Evolutionary conservation across 2,797 vertebrate species (phyloP).

Genomic region (Vireo griseus): DNA sequence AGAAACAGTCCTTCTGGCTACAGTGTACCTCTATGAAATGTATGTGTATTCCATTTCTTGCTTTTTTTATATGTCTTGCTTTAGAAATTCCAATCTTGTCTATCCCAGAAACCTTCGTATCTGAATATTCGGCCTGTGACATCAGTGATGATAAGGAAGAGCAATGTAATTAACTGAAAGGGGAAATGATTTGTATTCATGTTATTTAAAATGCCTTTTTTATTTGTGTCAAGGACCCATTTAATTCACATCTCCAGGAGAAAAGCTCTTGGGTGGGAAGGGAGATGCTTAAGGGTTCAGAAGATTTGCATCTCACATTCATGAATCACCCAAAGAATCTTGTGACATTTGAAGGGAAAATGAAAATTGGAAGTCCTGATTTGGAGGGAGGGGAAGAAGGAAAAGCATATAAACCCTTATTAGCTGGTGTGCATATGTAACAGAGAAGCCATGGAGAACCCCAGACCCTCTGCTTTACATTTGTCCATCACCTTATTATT

Average conservation of each 20-base stretch:
- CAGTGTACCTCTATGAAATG: neutral
- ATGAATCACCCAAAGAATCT: neutral
- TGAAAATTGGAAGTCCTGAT: neutral
- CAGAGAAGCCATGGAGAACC: neutral
- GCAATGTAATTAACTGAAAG: conserved; percentile 9
- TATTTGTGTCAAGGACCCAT: neutral
- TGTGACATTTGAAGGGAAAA: neutral
- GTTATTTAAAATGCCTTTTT: conserved; percentile 16
- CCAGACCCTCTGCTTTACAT: neutral
- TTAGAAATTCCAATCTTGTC: neutral
- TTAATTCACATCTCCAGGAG: conserved; percentile 1
- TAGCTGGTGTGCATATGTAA: neutral
- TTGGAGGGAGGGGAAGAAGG: neutral
- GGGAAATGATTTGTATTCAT: neutral
- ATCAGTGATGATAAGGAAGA: neutral
- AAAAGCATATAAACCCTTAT: neutral
- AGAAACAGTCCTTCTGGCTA: neutral
- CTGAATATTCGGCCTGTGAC: neutral
- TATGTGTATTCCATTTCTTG: neutral
- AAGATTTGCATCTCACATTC: neutral
- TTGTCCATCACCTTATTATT: neutral
- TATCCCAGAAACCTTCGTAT: neutral
- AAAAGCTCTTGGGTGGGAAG: conserved; percentile 16
- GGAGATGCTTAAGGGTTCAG: neutral
- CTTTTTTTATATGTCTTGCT: neutral